Evolutionary conservation across 1,140 invertebrate species (phyloP), one percentile per base, ranked within the genome.

Genomic region (Leptinotarsa defecta): DNA sequence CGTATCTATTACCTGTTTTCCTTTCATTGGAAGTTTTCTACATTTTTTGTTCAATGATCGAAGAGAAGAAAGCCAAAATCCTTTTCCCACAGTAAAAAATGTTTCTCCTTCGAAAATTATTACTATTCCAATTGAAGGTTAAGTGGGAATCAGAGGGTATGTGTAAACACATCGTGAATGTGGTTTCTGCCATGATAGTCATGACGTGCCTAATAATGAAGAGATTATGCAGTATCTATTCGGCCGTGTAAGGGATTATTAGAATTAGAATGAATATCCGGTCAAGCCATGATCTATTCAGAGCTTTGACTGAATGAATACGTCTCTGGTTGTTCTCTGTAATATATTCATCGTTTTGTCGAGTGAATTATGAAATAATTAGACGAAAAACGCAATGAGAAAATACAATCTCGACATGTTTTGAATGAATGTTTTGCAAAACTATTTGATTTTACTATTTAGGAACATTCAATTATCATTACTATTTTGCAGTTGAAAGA

Each of bases 171-270:
- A 57, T 19, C 52, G 17, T 57, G 52, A 57, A 17, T 57, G 52
- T 57, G 52, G 52, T 57, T 15, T 57, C 52, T 17, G 15, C n/a
- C 52, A 57, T 57, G 52, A 19, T 57, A 57, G 15, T 57, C 52
- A 57, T 57, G 52, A 19, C n/a, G 1, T 15, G 52, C 52, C 52
- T 17, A 19, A 57, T 57, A 57, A 57, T 57, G 52, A 57, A 57
- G 52, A 57, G 52, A 57, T 57, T 57, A 57, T 57, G 52, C 52
- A 57, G n/a, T 57, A 57, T 57, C 52, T 19, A 57, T 15, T 19
- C 17, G 15, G 17, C 52, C 8, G 2, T 43, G 34, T 34, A 34
- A 34, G 15, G 52, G 52, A 17, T 57, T 57, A 57, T 57, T 57
- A n/a, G n/a, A 57, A n/a, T 57, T 13, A n/a, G 52, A 57, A 57